phyloP scores from a whole-genome alignment of 2,888 invertebrate species.

The Dimorphilus gyrociliatus region DNA sequence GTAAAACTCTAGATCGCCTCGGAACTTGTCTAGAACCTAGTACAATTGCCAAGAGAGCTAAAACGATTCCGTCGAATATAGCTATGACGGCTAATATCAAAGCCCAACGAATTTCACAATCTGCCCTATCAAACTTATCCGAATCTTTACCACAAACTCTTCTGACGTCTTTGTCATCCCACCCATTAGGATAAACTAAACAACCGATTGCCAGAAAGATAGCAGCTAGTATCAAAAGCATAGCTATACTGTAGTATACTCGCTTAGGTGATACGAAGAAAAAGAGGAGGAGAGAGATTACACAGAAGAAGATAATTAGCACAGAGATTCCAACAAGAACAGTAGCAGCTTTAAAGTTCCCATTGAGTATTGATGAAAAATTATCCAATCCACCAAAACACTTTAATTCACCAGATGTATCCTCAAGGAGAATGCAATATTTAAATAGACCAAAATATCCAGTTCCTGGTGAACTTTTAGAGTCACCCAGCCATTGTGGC shows the following conservation, averaged over 20 bases:
- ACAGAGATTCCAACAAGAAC: slow-evolving; percentile 73
- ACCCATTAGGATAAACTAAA: slow-evolving; percentile 72
- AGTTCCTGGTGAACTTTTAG: slow-evolving; percentile 52
- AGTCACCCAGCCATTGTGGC: slow-evolving; percentile 45
- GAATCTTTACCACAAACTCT: slow-evolving; percentile 63
- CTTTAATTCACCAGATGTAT: slow-evolving; percentile 41
- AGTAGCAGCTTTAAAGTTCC: slow-evolving; percentile 68
- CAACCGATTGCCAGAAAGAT: slow-evolving; percentile 71
- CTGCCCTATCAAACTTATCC: slow-evolving; percentile 57
- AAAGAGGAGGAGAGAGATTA: slow-evolving; percentile 71
- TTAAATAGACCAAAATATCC: slow-evolving; percentile 86
- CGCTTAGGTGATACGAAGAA: slow-evolving; percentile 63
- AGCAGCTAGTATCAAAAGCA: slow-evolving; percentile 45
- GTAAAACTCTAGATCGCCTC: too few species aligned
- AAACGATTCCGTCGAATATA: slow-evolving; percentile 61
- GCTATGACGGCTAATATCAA: slow-evolving; percentile 80
- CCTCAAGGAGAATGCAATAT: slow-evolving; percentile 50
- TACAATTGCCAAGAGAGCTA: slow-evolving; percentile 78
- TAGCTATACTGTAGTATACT: not conserved
- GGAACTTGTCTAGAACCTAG: slow-evolving; percentile 61
- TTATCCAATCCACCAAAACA: slow-evolving; percentile 58
- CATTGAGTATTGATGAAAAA: slow-evolving; percentile 60
- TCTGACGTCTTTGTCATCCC: slow-evolving; percentile 65
- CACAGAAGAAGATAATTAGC: slow-evolving; percentile 60
- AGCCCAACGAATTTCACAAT: slow-evolving; percentile 62